Evolutionary conservation across 2,113 vertebrate species (phyloP), one percentile per base, ranked within the genome.

Genomic region (Centropus bengalensis): DNA sequence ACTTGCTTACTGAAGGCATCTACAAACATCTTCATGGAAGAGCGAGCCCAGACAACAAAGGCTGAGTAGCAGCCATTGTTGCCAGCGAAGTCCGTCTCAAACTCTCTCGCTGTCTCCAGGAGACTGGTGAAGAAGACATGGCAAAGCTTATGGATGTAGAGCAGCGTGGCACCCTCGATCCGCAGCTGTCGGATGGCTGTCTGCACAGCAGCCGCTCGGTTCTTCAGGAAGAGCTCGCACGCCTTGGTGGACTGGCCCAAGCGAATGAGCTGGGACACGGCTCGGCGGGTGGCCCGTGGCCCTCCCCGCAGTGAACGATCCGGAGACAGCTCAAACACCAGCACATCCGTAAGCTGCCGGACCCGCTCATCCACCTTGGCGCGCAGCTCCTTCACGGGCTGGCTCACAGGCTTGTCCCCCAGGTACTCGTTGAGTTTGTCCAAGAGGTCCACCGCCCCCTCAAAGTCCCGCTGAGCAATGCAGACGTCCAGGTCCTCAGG

Each of bases 1-100:
- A 99, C 99, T 97, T 99, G 99, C 92, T 99, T 99, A 97, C 99
- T 99, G 94, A 99, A 99, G n/a, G 99, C 99, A 10, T 99, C 98
- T 30, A 99, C 99, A n/a, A 99, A 99, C 98, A 99, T 99, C 93
- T 95, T 98, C 98, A 99, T 98, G 89, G 99, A 98, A 1, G 99
- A 98, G n/a, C 98, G 97, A 18, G 99, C 99, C 99, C 99, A 99
- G 45, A 99, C 99, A 49, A 99, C 98, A 3, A 99, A 99, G 36
- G 99, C 99, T 0, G 99, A 99, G 95, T 99, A 99, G 97, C 99
- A 99, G 73, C 99, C 99, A 0, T 98, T 99, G 97, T 98, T 98
- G 40, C 98, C 99, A 0, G 99, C 98, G 4, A 99, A 99, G 94
- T 99, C 99, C 3, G 98, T 99, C 96, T 99, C 98, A 14, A 99